Percentiles rank a stretch among this genome's conserved stretches.
phyloP scores from a whole-genome alignment of 1,140 invertebrate species.

The Metaphire vulgaris region DNA sequence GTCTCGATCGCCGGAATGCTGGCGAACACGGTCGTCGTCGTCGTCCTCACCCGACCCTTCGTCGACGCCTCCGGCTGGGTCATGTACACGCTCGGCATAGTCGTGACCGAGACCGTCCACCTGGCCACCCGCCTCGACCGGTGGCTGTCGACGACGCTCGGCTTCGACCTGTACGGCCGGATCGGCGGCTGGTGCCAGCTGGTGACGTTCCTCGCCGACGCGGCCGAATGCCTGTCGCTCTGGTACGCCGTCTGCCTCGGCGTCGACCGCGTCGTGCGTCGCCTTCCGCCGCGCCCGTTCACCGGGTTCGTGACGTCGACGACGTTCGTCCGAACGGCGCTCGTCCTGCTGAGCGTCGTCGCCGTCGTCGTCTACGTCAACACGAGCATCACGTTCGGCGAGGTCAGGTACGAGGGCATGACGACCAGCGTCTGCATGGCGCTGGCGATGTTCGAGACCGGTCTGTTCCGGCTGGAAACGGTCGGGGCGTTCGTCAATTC shows the following conservation, averaged over 20 bases:
- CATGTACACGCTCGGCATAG: not conserved
- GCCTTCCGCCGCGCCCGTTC: not conserved
- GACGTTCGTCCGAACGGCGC: not conserved
- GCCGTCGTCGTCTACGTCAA: not conserved
- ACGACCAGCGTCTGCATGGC: not conserved
- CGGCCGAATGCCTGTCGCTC: not conserved
- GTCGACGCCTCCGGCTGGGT: not conserved
- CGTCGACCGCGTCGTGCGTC: not conserved
- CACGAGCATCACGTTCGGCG: not conserved
- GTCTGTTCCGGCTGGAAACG: not conserved
- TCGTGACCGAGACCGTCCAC: not conserved
- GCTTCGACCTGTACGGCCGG: not conserved
- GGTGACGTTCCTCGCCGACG: not conserved
- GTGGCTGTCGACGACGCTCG: not conserved
- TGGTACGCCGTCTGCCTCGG: conserved; percentile 1
- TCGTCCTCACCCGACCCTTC: not conserved
- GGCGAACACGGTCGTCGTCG: not conserved
- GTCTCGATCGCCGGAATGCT: not conserved
- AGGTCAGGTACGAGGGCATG: not conserved
- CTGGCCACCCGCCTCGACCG: not conserved
- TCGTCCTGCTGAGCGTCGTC: not conserved
- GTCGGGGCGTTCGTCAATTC: not conserved
- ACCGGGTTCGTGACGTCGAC: not conserved
- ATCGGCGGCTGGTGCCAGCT: not conserved
- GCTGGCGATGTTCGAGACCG: not conserved